Evolutionary conservation across 2,888 invertebrate genomes (phyloP).

Genomic region (Ophioninae sp.): DNA sequence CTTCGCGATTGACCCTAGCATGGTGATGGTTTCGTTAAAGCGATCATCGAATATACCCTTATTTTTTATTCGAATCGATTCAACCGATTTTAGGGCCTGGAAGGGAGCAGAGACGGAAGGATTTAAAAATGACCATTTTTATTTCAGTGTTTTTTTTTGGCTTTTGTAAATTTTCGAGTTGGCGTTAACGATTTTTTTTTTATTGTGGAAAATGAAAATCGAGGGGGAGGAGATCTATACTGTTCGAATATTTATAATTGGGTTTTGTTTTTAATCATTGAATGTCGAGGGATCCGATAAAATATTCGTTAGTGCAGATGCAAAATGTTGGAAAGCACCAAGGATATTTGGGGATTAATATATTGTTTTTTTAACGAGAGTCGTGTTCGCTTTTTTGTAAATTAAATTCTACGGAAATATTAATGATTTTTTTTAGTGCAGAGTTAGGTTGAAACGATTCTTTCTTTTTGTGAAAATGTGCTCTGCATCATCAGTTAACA

Average conservation of each 20-base stretch:
- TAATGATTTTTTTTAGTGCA: not conserved
- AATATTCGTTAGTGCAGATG: not conserved
- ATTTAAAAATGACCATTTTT: no score
- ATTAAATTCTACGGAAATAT: not conserved
- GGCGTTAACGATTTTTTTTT: no score
- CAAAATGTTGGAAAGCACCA: not conserved
- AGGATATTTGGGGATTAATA: not conserved
- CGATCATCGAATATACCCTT: not conserved
- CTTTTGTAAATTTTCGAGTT: no score
- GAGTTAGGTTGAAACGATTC: no score
- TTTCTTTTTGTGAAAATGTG: no score
- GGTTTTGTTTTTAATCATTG: not conserved
- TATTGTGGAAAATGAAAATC: no score
- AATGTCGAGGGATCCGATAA: not conserved
- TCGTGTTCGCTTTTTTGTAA: not conserved
- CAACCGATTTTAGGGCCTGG: no score
- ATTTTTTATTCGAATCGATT: not conserved
- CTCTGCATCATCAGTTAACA: not conserved
- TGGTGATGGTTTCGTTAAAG: not conserved
- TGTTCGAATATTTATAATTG: not conserved
- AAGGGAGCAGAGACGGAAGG: no score
- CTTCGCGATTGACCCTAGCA: not conserved
- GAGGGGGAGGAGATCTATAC: not conserved
- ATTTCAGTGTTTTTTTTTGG: no score
- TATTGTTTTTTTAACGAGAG: not conserved